Evolutionary conservation across 1,140 invertebrate genomes (phyloP), one percentile per base, ranked within the genome.

Genomic region (Pachyrhynchus sulphureomaculatus): DNA sequence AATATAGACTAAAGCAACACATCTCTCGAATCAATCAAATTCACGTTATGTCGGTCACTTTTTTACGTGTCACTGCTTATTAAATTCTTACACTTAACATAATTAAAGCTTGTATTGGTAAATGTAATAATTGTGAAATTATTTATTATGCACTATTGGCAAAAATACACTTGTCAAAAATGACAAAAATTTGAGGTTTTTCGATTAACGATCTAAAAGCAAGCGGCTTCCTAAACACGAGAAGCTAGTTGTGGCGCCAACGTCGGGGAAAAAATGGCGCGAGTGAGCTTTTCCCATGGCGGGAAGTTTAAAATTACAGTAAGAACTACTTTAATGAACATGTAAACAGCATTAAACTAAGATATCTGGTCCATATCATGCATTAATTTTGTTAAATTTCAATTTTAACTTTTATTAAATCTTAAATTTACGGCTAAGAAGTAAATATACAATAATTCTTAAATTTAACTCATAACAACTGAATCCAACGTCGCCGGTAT

Each of bases 11-110:
- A 18, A 29, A 51, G 48, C 48, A 51, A 33, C 33, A 4, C 48
- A 51, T 33, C 21, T 20, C 48, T 33, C 20, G 48, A 26, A 26
- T 6, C 44, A 47, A 26, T 23, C 44, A 18, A 17, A 20, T 37
- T 51, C 48, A 42, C 51, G 51, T 41, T 54, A 54, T 54, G 36
- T 29, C 17, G 51, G 4, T 26, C 21, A 39, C 36, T 54, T 41
- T 42, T n/a, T 42, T 13, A 54, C 21, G 36, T 15, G 48, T 51
- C 48, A 51, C 33, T 51, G 33, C 9, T 6, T 15, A 17, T 34
- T 36, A 36, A 20, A 36, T 34, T 18, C 8, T 15, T 21, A 18
- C 33, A 18, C 33, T 36, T 34, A 36, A 34, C 2, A 39, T 39
- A 17, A n/a, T 39, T 51, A 17, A 20, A 34, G 5, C 20, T 12